A percentile compares a stretch with the other conserved stretches of the same genome.
These are phyloP conservation scores for Chironomus riparius DNA, from an alignment of 2,888 invertebrate species.

Conservation along the genomic window DNA sequence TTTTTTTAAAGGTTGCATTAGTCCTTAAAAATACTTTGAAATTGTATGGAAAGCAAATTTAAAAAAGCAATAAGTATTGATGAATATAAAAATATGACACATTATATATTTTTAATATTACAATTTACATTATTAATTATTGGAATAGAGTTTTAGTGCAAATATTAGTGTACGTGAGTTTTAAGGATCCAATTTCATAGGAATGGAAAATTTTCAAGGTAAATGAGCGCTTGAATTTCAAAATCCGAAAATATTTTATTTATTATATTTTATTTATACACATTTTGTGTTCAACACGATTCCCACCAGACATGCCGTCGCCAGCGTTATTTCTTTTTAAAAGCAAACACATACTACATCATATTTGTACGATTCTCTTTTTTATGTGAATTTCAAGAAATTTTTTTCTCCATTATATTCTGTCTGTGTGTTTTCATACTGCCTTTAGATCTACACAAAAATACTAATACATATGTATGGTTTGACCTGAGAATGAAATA, in stretches of 20 bases:
- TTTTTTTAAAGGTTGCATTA: too few relatives aligned
- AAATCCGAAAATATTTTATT: neutral
- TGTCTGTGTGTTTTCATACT: neutral
- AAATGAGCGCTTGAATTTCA: conserved; percentile 5
- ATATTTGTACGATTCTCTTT: neutral
- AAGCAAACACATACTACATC: neutral
- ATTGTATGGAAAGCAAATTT: too few relatives aligned
- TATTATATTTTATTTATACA: neutral
- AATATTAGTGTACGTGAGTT: too few relatives aligned
- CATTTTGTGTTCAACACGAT: neutral
- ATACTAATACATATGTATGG: neutral
- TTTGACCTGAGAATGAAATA: conserved; percentile 22
- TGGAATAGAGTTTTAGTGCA: too few relatives aligned
- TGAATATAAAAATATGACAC: too few relatives aligned
- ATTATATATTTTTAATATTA: too few relatives aligned
- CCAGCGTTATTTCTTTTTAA: conserved; percentile 20
- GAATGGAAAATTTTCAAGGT: conserved; percentile 26
- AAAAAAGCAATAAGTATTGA: too few relatives aligned
- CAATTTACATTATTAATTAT: too few relatives aligned
- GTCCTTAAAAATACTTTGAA: too few relatives aligned
- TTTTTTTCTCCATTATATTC: conserved; percentile 5
- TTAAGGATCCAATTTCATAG: too few relatives aligned
- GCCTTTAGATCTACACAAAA: neutral
- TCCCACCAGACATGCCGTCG: conserved; percentile 15
- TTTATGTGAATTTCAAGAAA: neutral